Evolutionary conservation across 1,140 invertebrate genomes (phyloP).

Genomic region (Scaptodrosophila lebanonensis): DNA sequence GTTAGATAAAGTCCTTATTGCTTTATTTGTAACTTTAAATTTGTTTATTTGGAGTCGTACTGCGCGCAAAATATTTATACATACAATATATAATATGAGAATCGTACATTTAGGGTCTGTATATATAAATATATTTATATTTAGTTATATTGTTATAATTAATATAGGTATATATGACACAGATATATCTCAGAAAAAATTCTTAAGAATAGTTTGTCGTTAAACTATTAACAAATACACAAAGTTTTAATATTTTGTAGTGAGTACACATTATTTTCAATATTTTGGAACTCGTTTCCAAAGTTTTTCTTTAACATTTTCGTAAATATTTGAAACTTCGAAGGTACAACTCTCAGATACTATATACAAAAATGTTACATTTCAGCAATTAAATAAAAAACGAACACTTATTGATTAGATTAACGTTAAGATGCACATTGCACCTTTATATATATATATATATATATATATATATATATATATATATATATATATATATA

Average conservation of each 20-base stretch:
- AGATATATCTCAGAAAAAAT: constrained; percentile 40
- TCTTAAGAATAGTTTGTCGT: constrained; percentile 22
- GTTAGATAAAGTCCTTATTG: too few relatives aligned
- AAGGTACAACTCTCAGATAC: constrained; percentile 67
- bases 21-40: constrained; percentile 61
- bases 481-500: constrained; percentile 3
- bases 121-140: constrained; percentile 18
- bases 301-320: constrained; percentile 15
- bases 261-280: too few relatives aligned
- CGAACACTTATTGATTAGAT: too few relatives aligned
- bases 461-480: constrained; percentile 2
- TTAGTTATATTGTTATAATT: not conserved
- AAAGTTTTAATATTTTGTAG: constrained; percentile 34
- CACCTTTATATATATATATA: constrained; percentile 33
- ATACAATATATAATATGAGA: constrained; percentile 17
- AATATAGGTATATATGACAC: constrained; percentile 45
- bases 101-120: constrained; percentile 38
- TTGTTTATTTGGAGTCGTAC: constrained; percentile 38
- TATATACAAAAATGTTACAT: constrained; percentile 5
- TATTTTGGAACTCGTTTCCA: constrained; percentile 1
- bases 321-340: constrained; percentile 19
- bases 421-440: too few relatives aligned
- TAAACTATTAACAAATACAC: constrained; percentile 33
- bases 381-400: not conserved
- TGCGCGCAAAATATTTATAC: too few relatives aligned